These are phyloP conservation scores for Istiophorus platypterus DNA, from an alignment of 2,113 vertebrate species.

Conservation along the genomic window DNA sequence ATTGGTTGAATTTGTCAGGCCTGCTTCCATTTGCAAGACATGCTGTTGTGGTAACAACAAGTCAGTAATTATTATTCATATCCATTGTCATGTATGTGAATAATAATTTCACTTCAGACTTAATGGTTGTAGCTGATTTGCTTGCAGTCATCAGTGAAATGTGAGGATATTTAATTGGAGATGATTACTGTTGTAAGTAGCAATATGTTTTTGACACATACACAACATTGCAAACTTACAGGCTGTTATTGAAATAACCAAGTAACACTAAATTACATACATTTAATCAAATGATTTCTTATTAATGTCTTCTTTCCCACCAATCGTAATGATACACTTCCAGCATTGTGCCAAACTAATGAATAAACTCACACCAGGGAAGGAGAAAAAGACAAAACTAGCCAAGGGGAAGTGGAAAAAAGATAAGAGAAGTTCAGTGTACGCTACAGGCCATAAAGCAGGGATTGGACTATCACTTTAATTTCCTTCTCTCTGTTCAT, in stretches of 20 bases:
- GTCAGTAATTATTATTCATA: slow-evolving; percentile 1
- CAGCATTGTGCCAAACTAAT: slow-evolving; percentile 58
- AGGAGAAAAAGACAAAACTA: slow-evolving; percentile 58
- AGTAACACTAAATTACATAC: neutral
- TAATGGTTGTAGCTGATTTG: slow-evolving; percentile 45
- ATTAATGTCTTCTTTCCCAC: slow-evolving; percentile 26
- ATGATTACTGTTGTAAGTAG: neutral
- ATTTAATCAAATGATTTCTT: slow-evolving; percentile 31
- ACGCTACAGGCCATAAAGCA: slow-evolving; percentile 59
- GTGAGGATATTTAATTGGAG: slow-evolving; percentile 14
- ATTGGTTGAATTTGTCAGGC: neutral
- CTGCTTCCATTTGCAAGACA: neutral
- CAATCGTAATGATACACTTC: slow-evolving; percentile 24
- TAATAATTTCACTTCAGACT: slow-evolving; percentile 33
- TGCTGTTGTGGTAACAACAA: neutral
- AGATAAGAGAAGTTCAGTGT: slow-evolving; percentile 69
- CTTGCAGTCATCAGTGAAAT: slow-evolving; percentile 26
- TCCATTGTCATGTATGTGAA: slow-evolving; percentile 12
- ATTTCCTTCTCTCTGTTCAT: slow-evolving; percentile 64
- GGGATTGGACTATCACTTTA: slow-evolving; percentile 64
- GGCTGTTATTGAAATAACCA: slow-evolving; percentile 8
- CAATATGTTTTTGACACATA: slow-evolving; percentile 10
- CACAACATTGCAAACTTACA: slow-evolving; percentile 1
- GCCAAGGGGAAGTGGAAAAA: slow-evolving; percentile 35
- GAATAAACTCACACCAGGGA: slow-evolving; percentile 58